Evolutionary conservation across 2,113 vertebrate species (phyloP), one percentile per base, ranked within the genome.

Genomic region (Arizona elegans): DNA sequence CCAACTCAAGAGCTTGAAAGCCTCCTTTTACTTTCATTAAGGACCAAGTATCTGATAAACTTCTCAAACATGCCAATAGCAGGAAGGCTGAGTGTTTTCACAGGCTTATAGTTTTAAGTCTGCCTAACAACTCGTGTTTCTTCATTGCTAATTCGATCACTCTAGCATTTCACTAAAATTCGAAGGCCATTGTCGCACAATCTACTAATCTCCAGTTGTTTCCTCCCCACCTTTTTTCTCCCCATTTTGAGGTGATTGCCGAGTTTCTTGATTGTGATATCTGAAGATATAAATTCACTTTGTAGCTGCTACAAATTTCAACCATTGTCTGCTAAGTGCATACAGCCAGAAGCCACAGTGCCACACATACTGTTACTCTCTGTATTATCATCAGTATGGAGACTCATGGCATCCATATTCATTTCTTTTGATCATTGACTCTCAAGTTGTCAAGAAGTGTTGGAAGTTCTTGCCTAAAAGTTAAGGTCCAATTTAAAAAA

Each of bases 71-170:
- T 59, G 88, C 70, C 88, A 86, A 59, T 53, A 86, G 88, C 54
- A 53, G 62, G 58, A 86, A 89, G 13, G 7, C 53, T 81, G 29
- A 21, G 21, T 26, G 38, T 17, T 85, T 59, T 89, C 62, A 81
- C 54, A 89, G 62, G 33, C n/a, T 81, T 81, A 29, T 2, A 43
- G 56, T 50, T 89, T 56, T 92, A n/a, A 23, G 58, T 1, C 86
- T 81, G 75, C 95, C 93, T 92, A 52, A 90, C 91, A 55, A 94
- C 56, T 93, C 95, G 52, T 91, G 94, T 5, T 65, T 58, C 33
- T 95, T 93, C 94, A 89, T 19, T 95, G 33, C 91, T 92, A 92
- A 94, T 94, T 93, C 90, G 87, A 95, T 90, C 50, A 92, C 95
- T 85, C 59, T 62, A 95, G 43, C 24, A 91, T 95, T 88, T 91